Percentiles rank a stretch among this genome's conserved stretches.
phyloP scores from a whole-genome alignment of 2,113 vertebrate genomes.

The Neotragus pygmaeus region DNA sequence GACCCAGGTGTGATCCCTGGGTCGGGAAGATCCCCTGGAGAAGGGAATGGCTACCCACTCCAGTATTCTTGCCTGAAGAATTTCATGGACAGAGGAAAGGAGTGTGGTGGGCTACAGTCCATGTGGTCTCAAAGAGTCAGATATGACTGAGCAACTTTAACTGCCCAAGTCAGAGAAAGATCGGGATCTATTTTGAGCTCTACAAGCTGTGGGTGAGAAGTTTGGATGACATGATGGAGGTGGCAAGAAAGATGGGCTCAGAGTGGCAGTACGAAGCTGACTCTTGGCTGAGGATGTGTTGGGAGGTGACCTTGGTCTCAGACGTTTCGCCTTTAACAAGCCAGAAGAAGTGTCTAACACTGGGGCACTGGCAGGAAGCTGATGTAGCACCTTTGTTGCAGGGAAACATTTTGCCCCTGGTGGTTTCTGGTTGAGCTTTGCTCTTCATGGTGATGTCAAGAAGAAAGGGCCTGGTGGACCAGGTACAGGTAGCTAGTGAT shows the following conservation, averaged over 20 bases:
- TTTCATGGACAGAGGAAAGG: background rate
- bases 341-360: background rate
- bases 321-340: background rate
- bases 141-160: background rate
- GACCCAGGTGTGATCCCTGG: background rate
- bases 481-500: background rate
- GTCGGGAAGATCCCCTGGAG: background rate
- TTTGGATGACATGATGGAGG: background rate
- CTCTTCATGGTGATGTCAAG: fast-evolving
- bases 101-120: background rate
- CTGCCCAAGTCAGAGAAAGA: background rate
- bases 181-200: background rate
- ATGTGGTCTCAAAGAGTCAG: background rate
- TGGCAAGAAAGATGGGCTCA: background rate
- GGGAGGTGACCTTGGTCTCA: too few species aligned
- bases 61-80: background rate
- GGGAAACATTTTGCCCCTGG: background rate
- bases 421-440: background rate
- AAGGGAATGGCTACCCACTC: background rate
- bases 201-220: background rate
- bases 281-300: too few species aligned
- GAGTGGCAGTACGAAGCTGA: background rate
- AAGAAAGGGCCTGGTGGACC: background rate
- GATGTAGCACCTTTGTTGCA: background rate
- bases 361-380: background rate